Evolutionary conservation across 53 echinoderm and acorn worm species (phyloP), one percentile per base, ranked within the genome.

Genomic region (Echinarachnius parma): DNA sequence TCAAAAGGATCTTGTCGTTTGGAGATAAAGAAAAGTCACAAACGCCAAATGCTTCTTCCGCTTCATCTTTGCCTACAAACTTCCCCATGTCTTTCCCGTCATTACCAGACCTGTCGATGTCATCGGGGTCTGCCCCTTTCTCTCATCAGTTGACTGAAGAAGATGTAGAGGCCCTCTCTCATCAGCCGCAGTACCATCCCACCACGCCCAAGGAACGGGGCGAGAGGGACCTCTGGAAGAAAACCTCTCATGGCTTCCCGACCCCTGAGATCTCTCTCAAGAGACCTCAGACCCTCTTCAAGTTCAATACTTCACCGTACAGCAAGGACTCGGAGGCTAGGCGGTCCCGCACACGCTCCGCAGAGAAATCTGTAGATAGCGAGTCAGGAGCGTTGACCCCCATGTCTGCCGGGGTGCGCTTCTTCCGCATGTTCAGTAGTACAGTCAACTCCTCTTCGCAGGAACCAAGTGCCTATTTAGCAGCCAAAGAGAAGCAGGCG

Each of bases 251-350:
- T 26, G 35, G 74, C 9, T 72, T 72, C 57, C 72, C 72, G 16
- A 31, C 55, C 35, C 74, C 74, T 14, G 74, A 72, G 74, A 72
- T 72, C 20, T 25, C 74, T 18, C 77, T 77, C 19, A 84, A 84
- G 71, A 83, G 89, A 59, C 89, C 88, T 3, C 78, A 89, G 62
- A 77, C 84, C 2, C 76, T 89, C 9, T 89, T 89, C 72, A 89
- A 76, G 55, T 89, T 89, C 31, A 77, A 80, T n/a, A 69, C 89
- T 9, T 59, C 60, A 21, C 80, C 89, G 2, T 80, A 80, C 39
- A 39, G 59, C 31, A 64, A 65, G n/a, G 55, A 72, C 11, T 15
- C 69, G 21, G 72, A 69, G 47, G 39, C 84, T 24, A 47, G 66
- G 10, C 49, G 31, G 37, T 59, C 56, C 15, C 57, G 66, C 7